A percentile compares a stretch with the other conserved stretches of the same genome.
These are phyloP conservation scores for Chrysina gloriosa DNA, from an alignment of 2,888 invertebrate genomes.

Conservation along the genomic window DNA sequence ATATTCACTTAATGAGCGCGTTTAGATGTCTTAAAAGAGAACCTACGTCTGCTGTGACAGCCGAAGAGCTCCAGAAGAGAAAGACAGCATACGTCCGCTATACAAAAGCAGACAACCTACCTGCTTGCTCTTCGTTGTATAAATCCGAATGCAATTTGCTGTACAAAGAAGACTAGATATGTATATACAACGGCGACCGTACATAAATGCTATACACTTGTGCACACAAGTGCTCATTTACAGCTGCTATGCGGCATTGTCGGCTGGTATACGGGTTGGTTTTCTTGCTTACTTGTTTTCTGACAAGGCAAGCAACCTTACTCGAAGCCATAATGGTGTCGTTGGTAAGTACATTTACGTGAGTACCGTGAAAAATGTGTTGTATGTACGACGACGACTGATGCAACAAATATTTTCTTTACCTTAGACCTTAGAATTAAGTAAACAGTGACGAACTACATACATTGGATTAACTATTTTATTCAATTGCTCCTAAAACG, in stretches of 20 bases:
- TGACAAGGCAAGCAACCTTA: constrained; percentile 16
- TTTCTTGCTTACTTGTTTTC: constrained; percentile 4
- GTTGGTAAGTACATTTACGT: constrained; percentile 11
- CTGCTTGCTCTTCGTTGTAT: constrained; percentile 1
- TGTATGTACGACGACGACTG: background rate
- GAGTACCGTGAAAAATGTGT: constrained; percentile 13
- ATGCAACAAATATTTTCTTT: background rate
- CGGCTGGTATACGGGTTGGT: background rate
- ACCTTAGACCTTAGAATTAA: no score
- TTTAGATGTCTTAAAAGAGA: background rate
- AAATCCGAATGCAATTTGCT: constrained; percentile 31
- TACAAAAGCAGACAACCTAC: background rate
- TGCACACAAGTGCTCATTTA: constrained; percentile 31
- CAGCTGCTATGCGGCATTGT: constrained; percentile 17
- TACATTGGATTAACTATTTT: background rate
- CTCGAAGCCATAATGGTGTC: constrained; percentile 10
- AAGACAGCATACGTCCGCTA: background rate
- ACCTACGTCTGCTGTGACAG: background rate
- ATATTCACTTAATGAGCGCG: constrained; percentile 23
- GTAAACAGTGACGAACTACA: constrained; percentile 7
- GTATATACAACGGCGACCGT: background rate
- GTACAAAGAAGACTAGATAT: constrained; percentile 19
- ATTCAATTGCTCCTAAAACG: background rate
- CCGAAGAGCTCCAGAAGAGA: background rate
- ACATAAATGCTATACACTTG: constrained; percentile 6